Evolutionary conservation across 2,888 invertebrate species (phyloP).

Genomic region (Spodoptera littoralis): DNA sequence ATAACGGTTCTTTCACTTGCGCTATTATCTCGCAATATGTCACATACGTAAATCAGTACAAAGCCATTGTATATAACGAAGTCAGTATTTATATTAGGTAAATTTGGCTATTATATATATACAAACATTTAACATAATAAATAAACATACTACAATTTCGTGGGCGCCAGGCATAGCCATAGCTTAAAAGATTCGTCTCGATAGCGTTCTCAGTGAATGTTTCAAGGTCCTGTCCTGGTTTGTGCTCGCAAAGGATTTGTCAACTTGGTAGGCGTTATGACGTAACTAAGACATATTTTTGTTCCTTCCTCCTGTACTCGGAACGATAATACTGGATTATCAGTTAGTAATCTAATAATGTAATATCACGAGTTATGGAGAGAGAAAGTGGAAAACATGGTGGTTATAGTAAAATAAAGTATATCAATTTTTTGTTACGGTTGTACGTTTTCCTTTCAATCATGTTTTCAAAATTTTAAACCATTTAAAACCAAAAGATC

Average conservation of each 20-base stretch:
- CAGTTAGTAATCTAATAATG: background rate
- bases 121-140: conserved; percentile 36
- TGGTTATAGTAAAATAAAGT: conserved; percentile 17
- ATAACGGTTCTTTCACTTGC: conserved; percentile 56
- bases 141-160: conserved; percentile 65
- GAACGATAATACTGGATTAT: conserved; percentile 16
- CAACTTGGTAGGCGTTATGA: conserved; percentile 82
- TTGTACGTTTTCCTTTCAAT: background rate
- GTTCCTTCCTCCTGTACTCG: conserved; percentile 48
- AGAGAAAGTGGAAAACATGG: conserved; percentile 33
- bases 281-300: conserved; percentile 73
- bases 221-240: conserved; percentile 87
- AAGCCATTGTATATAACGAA: background rate
- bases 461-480: no score
- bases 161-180: conserved; percentile 77
- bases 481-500: no score
- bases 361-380: conserved; percentile 8
- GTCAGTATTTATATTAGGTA: conserved; percentile 8
- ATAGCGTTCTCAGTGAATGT: conserved; percentile 85
- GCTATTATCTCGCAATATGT: conserved; percentile 39
- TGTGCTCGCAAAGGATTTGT: conserved; percentile 84
- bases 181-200: conserved; percentile 83
- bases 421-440: conserved; percentile 8
- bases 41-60: background rate
- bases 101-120: conserved; percentile 17